These are phyloP conservation scores for Lepidurus arcticus DNA, from an alignment of 1,140 invertebrate species.

Conservation along the genomic window DNA sequence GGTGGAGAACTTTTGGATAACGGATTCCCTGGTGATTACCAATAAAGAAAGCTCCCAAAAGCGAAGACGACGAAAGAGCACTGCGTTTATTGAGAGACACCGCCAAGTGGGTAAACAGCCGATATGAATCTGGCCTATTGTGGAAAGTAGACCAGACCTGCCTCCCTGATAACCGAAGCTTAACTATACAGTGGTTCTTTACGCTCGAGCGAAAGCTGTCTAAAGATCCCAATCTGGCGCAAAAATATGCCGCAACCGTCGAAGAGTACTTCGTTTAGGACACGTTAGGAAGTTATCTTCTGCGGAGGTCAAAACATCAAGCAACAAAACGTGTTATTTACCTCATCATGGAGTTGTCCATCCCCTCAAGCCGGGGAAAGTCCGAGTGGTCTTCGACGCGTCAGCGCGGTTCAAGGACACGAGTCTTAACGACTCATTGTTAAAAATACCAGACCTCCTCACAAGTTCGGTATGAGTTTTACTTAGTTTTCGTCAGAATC, in stretches of 20 bases:
- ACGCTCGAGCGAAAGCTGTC: not conserved
- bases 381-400: slow-evolving; percentile 28
- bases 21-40: not conserved
- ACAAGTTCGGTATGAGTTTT: slow-evolving; percentile 28
- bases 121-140: slow-evolving; percentile 34
- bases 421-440: not conserved
- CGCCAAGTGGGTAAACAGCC: not conserved
- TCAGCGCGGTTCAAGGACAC: not conserved
- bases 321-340: slow-evolving; percentile 22
- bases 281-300: not conserved
- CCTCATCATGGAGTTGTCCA: not conserved
- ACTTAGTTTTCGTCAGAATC: slow-evolving; percentile 34
- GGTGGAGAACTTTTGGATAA: not conserved
- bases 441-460: slow-evolving; percentile 2
- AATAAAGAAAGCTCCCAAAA: not conserved
- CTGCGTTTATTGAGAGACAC: slow-evolving; percentile 6
- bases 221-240: not conserved
- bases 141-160: slow-evolving; percentile 32
- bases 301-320: not conserved
- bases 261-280: slow-evolving; percentile 27
- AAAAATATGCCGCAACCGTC: not conserved
- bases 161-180: slow-evolving; percentile 30
- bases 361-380: not conserved
- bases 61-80: slow-evolving; percentile 29
- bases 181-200: not conserved